A percentile compares a stretch with the other conserved stretches of the same genome.
These are phyloP conservation scores for Ophion ventricosus DNA, from an alignment of 2,888 invertebrate species.

Conservation along the genomic window DNA sequence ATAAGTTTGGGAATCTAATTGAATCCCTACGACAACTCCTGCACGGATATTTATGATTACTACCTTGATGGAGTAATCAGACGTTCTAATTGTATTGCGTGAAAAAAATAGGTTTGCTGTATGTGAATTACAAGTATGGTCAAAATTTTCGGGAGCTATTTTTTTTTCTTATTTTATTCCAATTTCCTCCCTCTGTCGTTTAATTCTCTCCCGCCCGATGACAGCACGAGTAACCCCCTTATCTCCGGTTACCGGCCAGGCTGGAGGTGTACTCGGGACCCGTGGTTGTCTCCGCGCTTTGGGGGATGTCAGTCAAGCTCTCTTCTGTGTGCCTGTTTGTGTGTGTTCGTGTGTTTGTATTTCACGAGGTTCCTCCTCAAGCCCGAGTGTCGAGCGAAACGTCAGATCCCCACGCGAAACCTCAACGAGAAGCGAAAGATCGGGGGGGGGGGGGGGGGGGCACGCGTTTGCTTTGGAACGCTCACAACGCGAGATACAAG, in stretches of 20 bases:
- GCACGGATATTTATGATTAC: background rate
- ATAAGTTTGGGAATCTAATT: background rate
- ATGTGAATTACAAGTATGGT: background rate
- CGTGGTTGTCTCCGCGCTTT: conserved; percentile 75
- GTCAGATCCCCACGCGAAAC: conserved; percentile 56
- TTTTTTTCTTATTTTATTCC: background rate
- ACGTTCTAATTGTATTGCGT: background rate
- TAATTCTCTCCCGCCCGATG: conserved; percentile 69
- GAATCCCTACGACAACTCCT: background rate
- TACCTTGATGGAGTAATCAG: background rate
- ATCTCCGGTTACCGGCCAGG: conserved; percentile 80
- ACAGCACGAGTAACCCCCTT: conserved; percentile 78
- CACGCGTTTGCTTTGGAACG: background rate
- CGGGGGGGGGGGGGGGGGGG: no score
- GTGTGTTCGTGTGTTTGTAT: conserved; percentile 7
- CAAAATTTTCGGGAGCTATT: conserved; percentile 1
- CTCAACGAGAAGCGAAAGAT: conserved; percentile 54
- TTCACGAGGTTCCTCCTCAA: background rate
- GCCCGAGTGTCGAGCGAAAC: conserved; percentile 64
- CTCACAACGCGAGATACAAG: background rate
- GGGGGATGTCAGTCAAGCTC: conserved; percentile 80
- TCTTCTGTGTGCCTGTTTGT: background rate
- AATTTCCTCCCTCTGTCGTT: conserved; percentile 42
- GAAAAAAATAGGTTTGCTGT: background rate
- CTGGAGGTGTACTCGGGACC: conserved; percentile 78